Conservation (phyloP, 2,888 invertebrate genomes). For the Bibio marci region DNA sequence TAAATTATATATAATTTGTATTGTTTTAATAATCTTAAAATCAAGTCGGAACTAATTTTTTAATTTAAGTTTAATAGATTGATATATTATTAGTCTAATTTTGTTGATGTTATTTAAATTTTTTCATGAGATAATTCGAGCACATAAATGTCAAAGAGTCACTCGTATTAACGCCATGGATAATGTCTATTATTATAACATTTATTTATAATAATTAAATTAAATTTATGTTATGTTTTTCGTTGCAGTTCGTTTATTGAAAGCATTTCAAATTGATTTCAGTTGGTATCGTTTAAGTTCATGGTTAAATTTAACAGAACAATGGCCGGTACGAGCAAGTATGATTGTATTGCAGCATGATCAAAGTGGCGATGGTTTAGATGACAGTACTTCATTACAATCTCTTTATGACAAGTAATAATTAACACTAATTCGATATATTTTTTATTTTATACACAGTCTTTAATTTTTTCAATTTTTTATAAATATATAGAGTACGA, state of each 20-base stretch:
- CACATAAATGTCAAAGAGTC: too few relatives aligned
- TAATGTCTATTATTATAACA: too few relatives aligned
- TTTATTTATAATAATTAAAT: too few relatives aligned
- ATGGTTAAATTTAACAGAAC: conserved; percentile 97
- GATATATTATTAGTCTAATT: not conserved
- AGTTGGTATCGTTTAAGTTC: conserved; percentile 96
- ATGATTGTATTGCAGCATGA: conserved; percentile 95
- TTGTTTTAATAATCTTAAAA: not conserved
- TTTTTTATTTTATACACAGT: too few relatives aligned
- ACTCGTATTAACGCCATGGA: too few relatives aligned
- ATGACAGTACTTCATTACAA: conserved; percentile 73
- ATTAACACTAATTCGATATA: not conserved
- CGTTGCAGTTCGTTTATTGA: conserved; percentile 70
- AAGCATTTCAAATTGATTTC: conserved; percentile 98
- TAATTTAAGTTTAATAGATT: not conserved
- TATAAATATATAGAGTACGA: conserved; percentile 42
- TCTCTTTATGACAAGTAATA: conserved; percentile 83
- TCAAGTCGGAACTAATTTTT: not conserved
- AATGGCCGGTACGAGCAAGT: conserved; percentile 95
- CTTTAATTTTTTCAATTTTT: not conserved
- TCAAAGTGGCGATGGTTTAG: conserved; percentile 68
- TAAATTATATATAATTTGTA: too few relatives aligned
- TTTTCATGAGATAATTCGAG: too few relatives aligned
- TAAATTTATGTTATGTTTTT: too few relatives aligned
- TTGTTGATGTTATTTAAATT: too few relatives aligned